Base-by-base conservation (phyloP, 2,797 vertebrate species). In the Etheostoma perlongum region DNA sequence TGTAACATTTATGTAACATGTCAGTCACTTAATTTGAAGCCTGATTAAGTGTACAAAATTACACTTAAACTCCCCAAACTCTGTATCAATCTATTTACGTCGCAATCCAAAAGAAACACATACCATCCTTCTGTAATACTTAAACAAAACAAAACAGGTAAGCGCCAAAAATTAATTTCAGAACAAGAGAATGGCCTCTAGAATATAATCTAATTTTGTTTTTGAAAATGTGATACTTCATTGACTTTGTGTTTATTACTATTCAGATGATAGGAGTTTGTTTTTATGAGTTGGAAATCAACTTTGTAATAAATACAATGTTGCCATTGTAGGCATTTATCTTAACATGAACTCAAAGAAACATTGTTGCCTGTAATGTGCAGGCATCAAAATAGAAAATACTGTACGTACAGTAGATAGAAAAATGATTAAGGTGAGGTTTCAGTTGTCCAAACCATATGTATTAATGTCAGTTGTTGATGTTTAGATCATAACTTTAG, bases 191-290 rank as follows among this genome's bases (percentile, higher is more conserved):
- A 27, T 9, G 9, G 21, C n/a, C 36, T 62, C 0, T 13, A 16
- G 2, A 54, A 74, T 15, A 4, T 60, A 40, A 70, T 25, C 52
- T 5, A 18, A 73, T 76, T 66, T 47, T 4, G 14, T 54, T 64
- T 47, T 72, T 75, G 13, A 72, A 67, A 64, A 74, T 58, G 55
- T 53, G 67, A 63, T 14, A 53, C 62, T 70, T 58, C 1, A 52
- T 52, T 76, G 2, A 25, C 67, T 65, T 58, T 44, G 8, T 69
- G 70, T 72, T 76, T 72, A 48, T 74, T 79, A 68, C 72, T 10
- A 60, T 79, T 78, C 16, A 52, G 19, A 51, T 25, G 27, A 63
- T 15, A n/a, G 1, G 6, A 72, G 55, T 42, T 44, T n/a, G 25
- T 51, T 48, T 58, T 77, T 44, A 67, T 2, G n/a, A 66, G 23